Percentiles rank a stretch among this genome's conserved stretches.
Evolutionary conservation across 1,140 invertebrate species (phyloP).

Genomic region (Homarus americanus): DNA sequence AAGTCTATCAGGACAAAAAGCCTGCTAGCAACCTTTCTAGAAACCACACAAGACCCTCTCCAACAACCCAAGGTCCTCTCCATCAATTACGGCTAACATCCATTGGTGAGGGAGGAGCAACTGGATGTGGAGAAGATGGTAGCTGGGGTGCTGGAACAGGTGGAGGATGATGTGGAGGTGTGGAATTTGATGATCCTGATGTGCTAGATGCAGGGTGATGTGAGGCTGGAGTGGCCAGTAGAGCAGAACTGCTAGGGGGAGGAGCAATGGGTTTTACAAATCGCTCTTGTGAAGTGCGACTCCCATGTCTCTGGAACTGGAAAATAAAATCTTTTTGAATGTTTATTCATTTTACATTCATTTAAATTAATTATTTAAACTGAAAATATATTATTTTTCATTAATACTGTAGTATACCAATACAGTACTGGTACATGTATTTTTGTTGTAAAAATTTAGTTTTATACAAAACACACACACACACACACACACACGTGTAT

Average conservation of each 20-base stretch:
- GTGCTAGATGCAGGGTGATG: constrained; percentile 40
- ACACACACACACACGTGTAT: no score
- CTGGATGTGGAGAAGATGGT: constrained; percentile 64
- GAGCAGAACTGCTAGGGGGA: constrained; percentile 76
- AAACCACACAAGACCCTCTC: not conserved
- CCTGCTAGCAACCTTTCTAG: constrained; percentile 38
- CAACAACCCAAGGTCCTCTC: not conserved
- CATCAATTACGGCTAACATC: constrained; percentile 73
- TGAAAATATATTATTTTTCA: no score
- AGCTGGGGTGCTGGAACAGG: constrained; percentile 46
- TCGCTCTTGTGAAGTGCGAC: constrained; percentile 80
- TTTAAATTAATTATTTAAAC: no score
- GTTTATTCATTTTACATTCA: no score
- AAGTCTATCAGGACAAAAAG: constrained; percentile 40
- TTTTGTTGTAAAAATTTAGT: no score
- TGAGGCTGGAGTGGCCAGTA: constrained; percentile 71
- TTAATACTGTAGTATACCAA: no score
- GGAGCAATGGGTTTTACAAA: constrained; percentile 88
- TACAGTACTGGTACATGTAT: no score
- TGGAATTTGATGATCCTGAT: constrained; percentile 34
- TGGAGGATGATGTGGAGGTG: constrained; percentile 41
- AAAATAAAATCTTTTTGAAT: not conserved
- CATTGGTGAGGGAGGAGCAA: constrained; percentile 74
- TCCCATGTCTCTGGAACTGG: constrained; percentile 61
- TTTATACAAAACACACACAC: no score